These are phyloP conservation scores for Prinia subflava DNA, from an alignment of 2,113 vertebrate species.

Conservation along the genomic window DNA sequence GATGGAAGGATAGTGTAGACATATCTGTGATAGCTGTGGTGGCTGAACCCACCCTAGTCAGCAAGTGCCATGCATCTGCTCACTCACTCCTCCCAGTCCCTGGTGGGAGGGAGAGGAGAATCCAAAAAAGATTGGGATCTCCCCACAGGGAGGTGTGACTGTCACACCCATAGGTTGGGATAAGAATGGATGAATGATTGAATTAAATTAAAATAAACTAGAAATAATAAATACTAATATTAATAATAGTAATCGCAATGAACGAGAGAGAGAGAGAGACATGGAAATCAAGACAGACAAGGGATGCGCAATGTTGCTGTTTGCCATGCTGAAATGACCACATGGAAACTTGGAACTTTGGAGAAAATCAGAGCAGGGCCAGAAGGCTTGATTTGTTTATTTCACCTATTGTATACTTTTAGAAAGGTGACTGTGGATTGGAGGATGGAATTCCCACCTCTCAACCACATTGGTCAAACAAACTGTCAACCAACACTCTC, in stretches of 20 bases:
- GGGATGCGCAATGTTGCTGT: not conserved
- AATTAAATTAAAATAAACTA: not conserved
- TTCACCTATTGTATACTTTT: no score
- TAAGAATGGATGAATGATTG: not conserved
- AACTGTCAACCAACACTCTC: no score
- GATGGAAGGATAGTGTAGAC: not conserved
- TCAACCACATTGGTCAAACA: no score
- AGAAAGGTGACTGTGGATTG: no score
- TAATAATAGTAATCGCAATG: not conserved
- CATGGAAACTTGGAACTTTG: no score
- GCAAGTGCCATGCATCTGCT: not conserved
- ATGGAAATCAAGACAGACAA: not conserved
- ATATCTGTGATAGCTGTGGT: not conserved
- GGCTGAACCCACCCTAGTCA: not conserved
- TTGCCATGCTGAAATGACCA: no score
- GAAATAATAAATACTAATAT: not conserved
- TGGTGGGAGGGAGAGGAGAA: not conserved
- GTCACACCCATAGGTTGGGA: not conserved
- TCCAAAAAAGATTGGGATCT: not conserved
- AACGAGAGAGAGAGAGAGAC: not conserved
- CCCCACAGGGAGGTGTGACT: no score
- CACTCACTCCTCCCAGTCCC: accelerated
- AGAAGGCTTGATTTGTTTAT: no score
- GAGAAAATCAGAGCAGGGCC: no score
- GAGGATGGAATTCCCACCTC: no score